phyloP scores from a whole-genome alignment of 2,888 invertebrate species.

The Fissipunctia ypsillon region DNA sequence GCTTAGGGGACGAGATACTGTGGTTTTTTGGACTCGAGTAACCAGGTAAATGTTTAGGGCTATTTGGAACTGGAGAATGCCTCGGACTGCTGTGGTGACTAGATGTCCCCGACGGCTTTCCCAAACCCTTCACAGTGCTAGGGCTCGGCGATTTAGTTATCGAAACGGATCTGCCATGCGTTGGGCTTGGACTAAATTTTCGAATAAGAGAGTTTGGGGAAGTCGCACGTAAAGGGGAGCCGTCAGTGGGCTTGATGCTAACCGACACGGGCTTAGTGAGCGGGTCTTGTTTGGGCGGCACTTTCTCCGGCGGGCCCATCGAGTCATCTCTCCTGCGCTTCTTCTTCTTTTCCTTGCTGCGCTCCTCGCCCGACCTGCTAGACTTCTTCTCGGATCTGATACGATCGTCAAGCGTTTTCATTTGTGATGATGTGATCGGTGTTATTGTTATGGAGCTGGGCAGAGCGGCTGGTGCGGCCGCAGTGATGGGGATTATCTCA shows the following conservation, averaged over 20 bases:
- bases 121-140: conserved; percentile 81
- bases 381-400: conserved; percentile 87
- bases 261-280: conserved; percentile 93
- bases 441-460: conserved; percentile 97
- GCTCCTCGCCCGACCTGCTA: conserved; percentile 85
- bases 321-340: conserved; percentile 94
- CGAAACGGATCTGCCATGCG: conserved; percentile 92
- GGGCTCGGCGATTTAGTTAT: conserved; percentile 92
- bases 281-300: conserved; percentile 93
- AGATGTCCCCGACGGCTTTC: conserved; percentile 88
- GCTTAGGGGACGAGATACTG: conserved; percentile 95
- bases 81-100: conserved; percentile 93
- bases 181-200: conserved; percentile 94
- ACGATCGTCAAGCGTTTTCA: conserved; percentile 86
- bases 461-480: conserved; percentile 91
- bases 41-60: conserved; percentile 93
- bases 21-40: conserved; percentile 95
- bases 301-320: conserved; percentile 96
- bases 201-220: conserved; percentile 92
- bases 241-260: conserved; percentile 93
- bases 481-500: conserved; percentile 95
- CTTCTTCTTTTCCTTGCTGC: conserved; percentile 93
- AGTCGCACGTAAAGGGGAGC: conserved; percentile 91
- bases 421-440: conserved; percentile 92
- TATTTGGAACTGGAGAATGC: conserved; percentile 94